Evolutionary conservation across 1,140 invertebrate genomes (phyloP), one percentile per base, ranked within the genome.

Genomic region (Mycetomoellerius zeteki): DNA sequence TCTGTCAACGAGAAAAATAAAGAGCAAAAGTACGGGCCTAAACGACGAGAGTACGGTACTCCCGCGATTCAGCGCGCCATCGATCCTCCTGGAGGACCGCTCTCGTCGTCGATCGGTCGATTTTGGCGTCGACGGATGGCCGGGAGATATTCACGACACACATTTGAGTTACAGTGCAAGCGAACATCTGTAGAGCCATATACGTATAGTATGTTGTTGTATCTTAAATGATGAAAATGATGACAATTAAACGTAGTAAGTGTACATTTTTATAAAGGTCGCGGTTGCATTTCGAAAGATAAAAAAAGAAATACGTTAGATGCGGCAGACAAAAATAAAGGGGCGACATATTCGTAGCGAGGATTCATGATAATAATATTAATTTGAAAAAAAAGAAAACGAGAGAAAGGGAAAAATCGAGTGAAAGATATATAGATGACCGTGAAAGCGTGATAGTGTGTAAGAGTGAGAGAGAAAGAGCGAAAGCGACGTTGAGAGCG

Each of bases 131-230:
- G 85, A 76, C 89, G 90, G 87, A 67, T n/a, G 33, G 89, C 82
- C 71, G 30, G 21, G 86, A 69, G 73, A 88, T 86, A 89, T 87
- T 92, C 91, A 94, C 93, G 94, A 95, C 94, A 95, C 94, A 94
- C 91, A 91, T 94, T 95, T 95, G 94, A 95, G 94, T 95, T 95
- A 94, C 95, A 95, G 95, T 95, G 95, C 95, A 95, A 95, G 95
- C 95, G 94, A 93, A 95, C 94, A 95, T 95, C 94, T 95, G 94
- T 95, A 95, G 94, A 95, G 94, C 94, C 94, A 95, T 95, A 95
- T 95, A 95, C 94, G 92, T 95, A 95, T 95, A 95, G 94, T 95
- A 95, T 94, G 94, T 95, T 95, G 94, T 94, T 95, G 94, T 95
- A 95, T 95, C 94, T 94, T 95, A 93, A 94, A 92, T 89, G 90